Evolutionary conservation across 2,888 invertebrate genomes (phyloP), one percentile per base, ranked within the genome.

Genomic region (Pristionchus entomophagus): DNA sequence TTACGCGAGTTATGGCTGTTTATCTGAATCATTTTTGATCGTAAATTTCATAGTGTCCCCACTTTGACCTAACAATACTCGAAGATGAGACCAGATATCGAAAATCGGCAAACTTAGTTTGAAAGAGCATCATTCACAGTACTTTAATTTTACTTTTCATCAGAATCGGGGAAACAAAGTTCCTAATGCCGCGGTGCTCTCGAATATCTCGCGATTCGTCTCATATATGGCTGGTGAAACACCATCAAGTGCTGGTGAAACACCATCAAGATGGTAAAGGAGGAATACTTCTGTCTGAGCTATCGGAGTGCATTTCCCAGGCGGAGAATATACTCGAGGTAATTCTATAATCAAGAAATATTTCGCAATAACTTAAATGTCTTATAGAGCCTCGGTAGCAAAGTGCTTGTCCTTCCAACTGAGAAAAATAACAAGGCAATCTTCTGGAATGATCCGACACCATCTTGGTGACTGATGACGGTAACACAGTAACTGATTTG

Each of bases 251-350:
- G 90, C 94, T 99, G 38, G 97, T 97, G 92, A 97, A 97, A 93
- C 97, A 98, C 91, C 98, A 99, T 94, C 95, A 97, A 85, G 97
- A 97, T 94, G 99, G 98, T 0, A 95, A 97, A 49, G 99, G 99
- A 2, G 99, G 98, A 2, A 96, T 99, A 89, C 94, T 97, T 89
- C 94, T 97, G 88, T 98, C 99, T 93, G 98, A 99, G 94, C 96
- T 99, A 2, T 97, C 97, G 93, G 99, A 99, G 95, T 98, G 98
- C 38, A 95, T 99, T 87, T 97, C 98, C 0, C 97, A 98, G 93
- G 96, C 96, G 93, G 97, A 98, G 89, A 97, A 96, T 94, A 96
- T 96, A 53, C 94, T 98, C 35, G 88, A 89, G n/a, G 86, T 77
- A 12, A 49, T n/a, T n/a, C n/a, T n/a, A n/a, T 8, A n/a, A n/a